A percentile compares a stretch with the other conserved stretches of the same genome.
phyloP scores from a whole-genome alignment of 2,888 invertebrate genomes.

The Sarcophaga variegata region DNA sequence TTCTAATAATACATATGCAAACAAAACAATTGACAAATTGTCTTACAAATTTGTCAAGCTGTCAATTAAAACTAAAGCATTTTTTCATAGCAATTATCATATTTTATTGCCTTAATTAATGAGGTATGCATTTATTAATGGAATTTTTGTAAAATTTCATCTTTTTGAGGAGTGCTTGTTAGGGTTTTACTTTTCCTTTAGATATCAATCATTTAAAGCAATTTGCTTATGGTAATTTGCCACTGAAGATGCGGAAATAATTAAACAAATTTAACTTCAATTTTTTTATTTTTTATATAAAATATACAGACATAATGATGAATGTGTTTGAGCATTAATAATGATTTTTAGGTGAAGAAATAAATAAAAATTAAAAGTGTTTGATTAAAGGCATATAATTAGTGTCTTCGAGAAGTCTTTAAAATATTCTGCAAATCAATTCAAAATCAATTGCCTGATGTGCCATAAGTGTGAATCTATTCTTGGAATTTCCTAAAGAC shows the following conservation, averaged over 20 bases:
- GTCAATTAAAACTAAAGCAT: background rate
- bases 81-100: no score
- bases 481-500: background rate
- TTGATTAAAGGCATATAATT: slow-evolving; percentile 11
- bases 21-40: background rate
- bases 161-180: background rate
- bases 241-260: slow-evolving; percentile 35
- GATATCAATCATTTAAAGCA: background rate
- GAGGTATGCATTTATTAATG: no score
- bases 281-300: background rate
- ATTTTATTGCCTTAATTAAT: background rate
- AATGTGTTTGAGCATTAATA: background rate
- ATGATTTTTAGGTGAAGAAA: no score
- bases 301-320: background rate
- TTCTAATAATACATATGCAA: background rate
- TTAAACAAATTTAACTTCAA: slow-evolving; percentile 2
- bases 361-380: background rate
- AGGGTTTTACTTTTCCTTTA: background rate
- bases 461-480: no score
- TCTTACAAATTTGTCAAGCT: background rate
- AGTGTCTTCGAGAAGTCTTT: background rate
- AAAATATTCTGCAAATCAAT: background rate
- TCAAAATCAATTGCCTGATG: background rate
- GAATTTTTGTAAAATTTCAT: no score
- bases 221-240: background rate